Percentiles rank a stretch among this genome's conserved stretches.
Evolutionary conservation across 2,888 invertebrate genomes (phyloP).

Genomic region (Theristus sp.): DNA sequence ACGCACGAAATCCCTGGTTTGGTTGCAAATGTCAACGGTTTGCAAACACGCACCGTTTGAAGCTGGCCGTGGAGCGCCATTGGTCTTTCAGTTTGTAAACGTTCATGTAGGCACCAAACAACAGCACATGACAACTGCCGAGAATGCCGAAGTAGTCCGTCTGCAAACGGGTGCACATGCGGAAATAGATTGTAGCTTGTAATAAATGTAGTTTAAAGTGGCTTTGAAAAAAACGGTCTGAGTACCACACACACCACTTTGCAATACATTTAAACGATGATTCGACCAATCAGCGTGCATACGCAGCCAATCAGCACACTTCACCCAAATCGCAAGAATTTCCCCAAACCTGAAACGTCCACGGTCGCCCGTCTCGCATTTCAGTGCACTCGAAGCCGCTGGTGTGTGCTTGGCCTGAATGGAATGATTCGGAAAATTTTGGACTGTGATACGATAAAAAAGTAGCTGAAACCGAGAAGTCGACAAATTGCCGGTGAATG

Average conservation of each 20-base stretch:
- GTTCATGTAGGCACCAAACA: conserved; percentile 75
- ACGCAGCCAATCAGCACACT: background rate
- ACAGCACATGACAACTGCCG: conserved; percentile 62
- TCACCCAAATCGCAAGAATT: background rate
- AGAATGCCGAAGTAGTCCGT: conserved; percentile 75
- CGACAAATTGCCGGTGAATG: too few species aligned
- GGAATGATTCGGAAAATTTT: too few species aligned
- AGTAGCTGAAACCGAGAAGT: too few species aligned
- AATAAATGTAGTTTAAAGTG: too few species aligned
- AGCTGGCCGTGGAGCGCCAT: conserved; percentile 15
- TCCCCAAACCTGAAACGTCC: conserved; percentile 54
- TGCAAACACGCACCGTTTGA: conserved; percentile 16
- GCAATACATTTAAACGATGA: too few species aligned
- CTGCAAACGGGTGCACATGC: too few species aligned
- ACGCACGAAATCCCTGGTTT: background rate
- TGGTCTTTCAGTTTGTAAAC: conserved; percentile 38
- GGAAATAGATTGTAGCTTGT: too few species aligned
- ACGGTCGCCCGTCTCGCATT: conserved; percentile 70
- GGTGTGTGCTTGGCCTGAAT: conserved; percentile 44
- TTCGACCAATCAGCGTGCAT: too few species aligned
- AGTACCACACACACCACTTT: too few species aligned
- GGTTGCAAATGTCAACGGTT: background rate
- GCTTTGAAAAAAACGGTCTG: too few species aligned
- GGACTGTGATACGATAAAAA: too few species aligned
- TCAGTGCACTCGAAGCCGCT: conserved; percentile 44